Evolutionary conservation across 2,113 vertebrate genomes (phyloP).

Genomic region (Dendropsophus ebraccatus): DNA sequence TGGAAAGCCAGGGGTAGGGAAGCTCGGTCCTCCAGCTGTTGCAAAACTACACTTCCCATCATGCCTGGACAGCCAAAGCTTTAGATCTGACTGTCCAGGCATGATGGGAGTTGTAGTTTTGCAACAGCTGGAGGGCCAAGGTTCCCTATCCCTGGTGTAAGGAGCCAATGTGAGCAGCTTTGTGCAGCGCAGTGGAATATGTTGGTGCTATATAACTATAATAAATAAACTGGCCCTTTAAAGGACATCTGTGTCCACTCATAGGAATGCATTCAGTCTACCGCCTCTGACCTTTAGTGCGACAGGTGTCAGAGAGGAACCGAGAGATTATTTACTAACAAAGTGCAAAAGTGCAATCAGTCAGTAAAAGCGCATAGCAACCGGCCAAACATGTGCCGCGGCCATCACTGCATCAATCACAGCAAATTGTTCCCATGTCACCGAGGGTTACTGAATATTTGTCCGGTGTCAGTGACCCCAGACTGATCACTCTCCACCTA

Average conservation of each 20-base stretch:
- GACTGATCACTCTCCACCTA: not conserved
- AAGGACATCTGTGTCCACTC: not conserved
- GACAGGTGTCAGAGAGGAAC: slow-evolving; percentile 4
- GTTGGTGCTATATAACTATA: no score
- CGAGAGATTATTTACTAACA: not conserved
- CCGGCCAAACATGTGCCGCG: not conserved
- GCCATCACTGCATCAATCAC: not conserved
- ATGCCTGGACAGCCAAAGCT: no score
- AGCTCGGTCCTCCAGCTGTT: no score
- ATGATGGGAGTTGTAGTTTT: no score
- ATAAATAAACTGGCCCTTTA: no score
- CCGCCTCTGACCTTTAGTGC: not conserved
- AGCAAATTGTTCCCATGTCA: not conserved
- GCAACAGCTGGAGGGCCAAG: no score
- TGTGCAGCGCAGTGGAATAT: no score
- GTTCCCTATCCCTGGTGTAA: no score
- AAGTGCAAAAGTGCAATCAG: not conserved
- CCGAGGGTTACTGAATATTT: not conserved
- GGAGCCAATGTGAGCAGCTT: no score
- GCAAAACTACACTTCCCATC: no score
- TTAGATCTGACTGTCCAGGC: no score
- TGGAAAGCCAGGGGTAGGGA: no score
- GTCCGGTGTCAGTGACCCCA: not conserved
- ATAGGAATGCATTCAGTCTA: not conserved
- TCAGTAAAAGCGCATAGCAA: not conserved